These are phyloP conservation scores for Melanostoma mellinum DNA, from an alignment of 2,888 invertebrate genomes.

Conservation along the genomic window DNA sequence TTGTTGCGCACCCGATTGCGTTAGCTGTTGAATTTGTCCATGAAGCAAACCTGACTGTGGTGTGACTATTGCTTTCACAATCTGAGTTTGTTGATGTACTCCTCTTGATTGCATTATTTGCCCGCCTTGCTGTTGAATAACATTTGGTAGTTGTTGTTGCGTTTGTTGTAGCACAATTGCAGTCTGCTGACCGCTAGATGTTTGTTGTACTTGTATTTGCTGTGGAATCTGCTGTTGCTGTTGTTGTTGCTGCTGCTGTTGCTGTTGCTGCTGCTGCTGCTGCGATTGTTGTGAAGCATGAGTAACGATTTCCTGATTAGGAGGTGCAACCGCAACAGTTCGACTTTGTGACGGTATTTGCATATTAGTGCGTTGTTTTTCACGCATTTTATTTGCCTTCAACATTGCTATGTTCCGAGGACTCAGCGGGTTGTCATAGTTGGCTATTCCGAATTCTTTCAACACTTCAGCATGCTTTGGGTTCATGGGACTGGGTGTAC, in stretches of 20 bases:
- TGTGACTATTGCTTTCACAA: constrained; percentile 81
- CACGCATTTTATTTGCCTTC: constrained; percentile 91
- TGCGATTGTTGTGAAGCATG: constrained; percentile 74
- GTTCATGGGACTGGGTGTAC: constrained; percentile 89
- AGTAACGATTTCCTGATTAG: constrained; percentile 74
- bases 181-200: constrained; percentile 74
- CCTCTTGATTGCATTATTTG: constrained; percentile 75
- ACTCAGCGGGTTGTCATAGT: constrained; percentile 91
- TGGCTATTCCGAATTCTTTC: constrained; percentile 90
- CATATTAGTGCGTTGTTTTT: constrained; percentile 88
- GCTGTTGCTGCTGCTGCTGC: constrained; percentile 59
- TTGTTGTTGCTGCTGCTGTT: constrained; percentile 50
- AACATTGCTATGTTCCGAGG: constrained; percentile 91
- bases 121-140: constrained; percentile 74
- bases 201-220: constrained; percentile 49
- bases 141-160: constrained; percentile 73
- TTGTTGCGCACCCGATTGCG: constrained; percentile 77
- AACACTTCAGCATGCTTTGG: constrained; percentile 91
- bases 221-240: constrained; percentile 61
- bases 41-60: constrained; percentile 78
- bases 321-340: constrained; percentile 81
- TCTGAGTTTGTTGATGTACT: constrained; percentile 80
- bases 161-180: constrained; percentile 78
- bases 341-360: constrained; percentile 84
- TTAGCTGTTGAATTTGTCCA: constrained; percentile 83